These are phyloP conservation scores for Nemurella pictetii DNA, from an alignment of 2,888 invertebrate species.

Conservation along the genomic window DNA sequence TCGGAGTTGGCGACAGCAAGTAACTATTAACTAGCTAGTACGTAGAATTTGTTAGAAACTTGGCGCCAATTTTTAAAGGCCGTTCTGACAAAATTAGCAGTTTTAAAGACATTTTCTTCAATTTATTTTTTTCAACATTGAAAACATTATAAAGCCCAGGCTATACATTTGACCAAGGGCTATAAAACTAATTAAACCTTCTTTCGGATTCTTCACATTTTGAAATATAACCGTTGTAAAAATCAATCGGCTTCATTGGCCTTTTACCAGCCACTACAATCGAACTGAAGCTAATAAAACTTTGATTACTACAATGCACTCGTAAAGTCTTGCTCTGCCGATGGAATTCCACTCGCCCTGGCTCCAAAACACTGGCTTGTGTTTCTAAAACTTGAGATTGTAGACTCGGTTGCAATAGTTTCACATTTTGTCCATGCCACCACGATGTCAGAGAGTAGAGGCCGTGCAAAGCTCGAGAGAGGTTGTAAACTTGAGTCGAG, in stretches of 20 bases:
- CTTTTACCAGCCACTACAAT: constrained; percentile 69
- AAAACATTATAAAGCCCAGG: not conserved
- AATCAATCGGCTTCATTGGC: constrained; percentile 76
- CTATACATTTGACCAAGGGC: not conserved
- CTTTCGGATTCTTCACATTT: constrained; percentile 55
- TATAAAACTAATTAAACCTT: constrained; percentile 50
- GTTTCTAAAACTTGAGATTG: constrained; percentile 41
- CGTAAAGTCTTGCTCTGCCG: constrained; percentile 60
- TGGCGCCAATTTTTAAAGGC: no score
- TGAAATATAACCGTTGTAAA: constrained; percentile 83
- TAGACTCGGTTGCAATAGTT: constrained; percentile 63
- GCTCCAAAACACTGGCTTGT: constrained; percentile 42
- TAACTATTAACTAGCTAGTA: no score
- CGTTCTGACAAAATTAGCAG: no score
- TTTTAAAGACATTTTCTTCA: not conserved
- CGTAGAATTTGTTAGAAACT: no score
- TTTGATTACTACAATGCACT: constrained; percentile 67
- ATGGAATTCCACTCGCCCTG: constrained; percentile 66
- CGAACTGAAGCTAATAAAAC: constrained; percentile 66
- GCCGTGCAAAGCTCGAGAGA: constrained; percentile 69
- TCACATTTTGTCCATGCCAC: constrained; percentile 64
- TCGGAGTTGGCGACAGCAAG: no score
- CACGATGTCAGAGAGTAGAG: constrained; percentile 64
- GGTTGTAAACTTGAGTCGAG: constrained; percentile 67
- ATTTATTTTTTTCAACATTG: not conserved